Percentiles rank a stretch among this genome's conserved stretches.
phyloP scores from a whole-genome alignment of 2,888 invertebrate species.

The Lithophane semibrunnea region DNA sequence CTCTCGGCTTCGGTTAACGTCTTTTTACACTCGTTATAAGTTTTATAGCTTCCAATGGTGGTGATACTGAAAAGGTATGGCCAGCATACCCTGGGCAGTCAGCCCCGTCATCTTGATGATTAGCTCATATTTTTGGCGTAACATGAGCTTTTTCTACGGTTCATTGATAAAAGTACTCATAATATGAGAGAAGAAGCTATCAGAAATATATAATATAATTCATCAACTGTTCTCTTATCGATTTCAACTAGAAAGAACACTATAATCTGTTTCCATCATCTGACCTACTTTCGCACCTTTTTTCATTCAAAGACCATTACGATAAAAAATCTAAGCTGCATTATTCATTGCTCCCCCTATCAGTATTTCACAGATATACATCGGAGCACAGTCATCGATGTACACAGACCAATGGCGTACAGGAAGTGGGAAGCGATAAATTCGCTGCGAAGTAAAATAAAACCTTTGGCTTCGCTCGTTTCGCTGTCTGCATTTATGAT shows the following conservation, averaged over 20 bases:
- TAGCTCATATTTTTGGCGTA: neutral
- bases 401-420: constrained; percentile 69
- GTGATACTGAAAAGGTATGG: neutral
- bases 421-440: constrained; percentile 83
- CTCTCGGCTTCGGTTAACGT: too few relatives aligned
- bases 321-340: constrained; percentile 56
- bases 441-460: constrained; percentile 83
- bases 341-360: constrained; percentile 64
- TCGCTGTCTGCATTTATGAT: constrained; percentile 81
- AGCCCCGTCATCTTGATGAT: neutral
- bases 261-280: neutral
- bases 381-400: constrained; percentile 69
- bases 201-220: too few relatives aligned
- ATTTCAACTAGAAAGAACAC: constrained; percentile 9
- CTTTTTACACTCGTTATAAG: too few relatives aligned
- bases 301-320: constrained; percentile 42
- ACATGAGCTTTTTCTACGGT: neutral
- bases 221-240: neutral
- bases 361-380: constrained; percentile 69
- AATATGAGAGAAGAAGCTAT: too few relatives aligned
- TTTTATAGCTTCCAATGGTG: neutral
- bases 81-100: neutral
- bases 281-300: constrained; percentile 43
- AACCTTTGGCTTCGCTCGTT: constrained; percentile 79
- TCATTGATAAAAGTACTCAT: too few relatives aligned